Base-by-base conservation (phyloP, 2,888 invertebrate genomes). In the Polymixis flavicincta region DNA sequence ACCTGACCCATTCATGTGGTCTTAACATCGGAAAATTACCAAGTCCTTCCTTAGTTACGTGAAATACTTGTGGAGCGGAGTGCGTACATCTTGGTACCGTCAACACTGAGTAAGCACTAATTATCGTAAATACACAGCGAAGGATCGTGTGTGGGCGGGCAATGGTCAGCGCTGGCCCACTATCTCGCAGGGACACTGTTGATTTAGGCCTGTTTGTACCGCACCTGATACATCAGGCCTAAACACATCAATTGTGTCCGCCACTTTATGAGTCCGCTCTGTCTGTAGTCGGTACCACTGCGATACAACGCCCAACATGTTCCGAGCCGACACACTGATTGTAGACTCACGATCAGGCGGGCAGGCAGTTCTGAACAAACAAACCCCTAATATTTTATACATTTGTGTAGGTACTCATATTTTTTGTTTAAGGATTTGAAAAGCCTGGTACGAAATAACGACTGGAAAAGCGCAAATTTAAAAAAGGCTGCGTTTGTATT, bases 151-250 rank as follows among this genome's bases (percentile, higher is more conserved):
- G 71, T 61, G 77, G 71, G 76, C 66, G 75, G 75, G 54, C 75
- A n/a, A n/a, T 64, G 88, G 78, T 64, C 78, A 77, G 78, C 71
- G 68, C 50, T 54, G 75, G 68, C 28, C 74, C 76, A 76, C 86
- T 85, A 84, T 88, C 89, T 61, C 80, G 48, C 65, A 48, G 68
- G 59, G 67, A 76, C 85, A 80, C 76, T 89, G 89, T 89, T 88
- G 89, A 83, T 75, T 89, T 87, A 88, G 90, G 89, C 76, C 50
- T 84, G 85, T 88, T 85, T 87, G 76, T 73, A 55, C 78, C 78
- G 73, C 84, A 80, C 85, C 88, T 86, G 85, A 84, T 83, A 84
- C 88, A 71, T 81, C 71, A 79, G 55, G 71, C 81, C 81, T 76
- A 83, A 82, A 86, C 82, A 86, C 85, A 88, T 84, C 82, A 80